Conservation (phyloP, 2,888 invertebrate species). For the Rhimphoctona megacephalus region DNA sequence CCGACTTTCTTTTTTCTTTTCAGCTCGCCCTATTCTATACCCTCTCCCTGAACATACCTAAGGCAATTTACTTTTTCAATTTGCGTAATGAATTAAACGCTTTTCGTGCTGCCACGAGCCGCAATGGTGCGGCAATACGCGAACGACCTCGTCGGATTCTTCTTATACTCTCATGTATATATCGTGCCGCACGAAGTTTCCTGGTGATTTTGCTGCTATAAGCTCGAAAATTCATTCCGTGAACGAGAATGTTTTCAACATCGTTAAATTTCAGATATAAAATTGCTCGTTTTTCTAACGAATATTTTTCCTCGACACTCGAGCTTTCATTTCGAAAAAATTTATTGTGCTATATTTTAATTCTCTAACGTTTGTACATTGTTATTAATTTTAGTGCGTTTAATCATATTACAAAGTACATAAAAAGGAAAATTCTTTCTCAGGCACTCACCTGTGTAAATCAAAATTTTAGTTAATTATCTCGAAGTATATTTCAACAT, state of each 20-base stretch:
- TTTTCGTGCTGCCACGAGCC: conserved; percentile 65
- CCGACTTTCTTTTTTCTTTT: conserved; percentile 48
- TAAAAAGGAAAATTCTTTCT: not conserved
- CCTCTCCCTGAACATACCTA: conserved; percentile 73
- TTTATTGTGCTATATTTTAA: not conserved
- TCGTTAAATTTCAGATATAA: conserved; percentile 14
- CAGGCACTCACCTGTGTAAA: not conserved
- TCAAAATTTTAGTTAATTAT: not conserved
- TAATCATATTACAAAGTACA: not conserved
- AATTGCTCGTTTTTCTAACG: not conserved
- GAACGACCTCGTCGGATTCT: conserved; percentile 40
- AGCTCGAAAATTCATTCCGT: conserved; percentile 38
- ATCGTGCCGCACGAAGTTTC: conserved; percentile 30
- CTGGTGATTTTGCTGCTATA: conserved; percentile 16
- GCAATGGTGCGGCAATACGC: conserved; percentile 52
- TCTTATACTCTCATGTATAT: conserved; percentile 44
- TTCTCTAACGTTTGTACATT: not conserved
- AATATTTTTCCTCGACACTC: not conserved
- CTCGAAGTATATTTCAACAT: not conserved
- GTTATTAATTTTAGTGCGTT: not conserved
- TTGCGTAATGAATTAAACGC: conserved; percentile 83
- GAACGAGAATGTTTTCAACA: conserved; percentile 25
- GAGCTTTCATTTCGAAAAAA: not conserved
- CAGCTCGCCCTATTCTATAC: conserved; percentile 35
- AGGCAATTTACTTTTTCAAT: conserved; percentile 84